These are phyloP conservation scores for Xyrichtys novacula DNA, from an alignment of 2,797 vertebrate genomes.

Conservation along the genomic window DNA sequence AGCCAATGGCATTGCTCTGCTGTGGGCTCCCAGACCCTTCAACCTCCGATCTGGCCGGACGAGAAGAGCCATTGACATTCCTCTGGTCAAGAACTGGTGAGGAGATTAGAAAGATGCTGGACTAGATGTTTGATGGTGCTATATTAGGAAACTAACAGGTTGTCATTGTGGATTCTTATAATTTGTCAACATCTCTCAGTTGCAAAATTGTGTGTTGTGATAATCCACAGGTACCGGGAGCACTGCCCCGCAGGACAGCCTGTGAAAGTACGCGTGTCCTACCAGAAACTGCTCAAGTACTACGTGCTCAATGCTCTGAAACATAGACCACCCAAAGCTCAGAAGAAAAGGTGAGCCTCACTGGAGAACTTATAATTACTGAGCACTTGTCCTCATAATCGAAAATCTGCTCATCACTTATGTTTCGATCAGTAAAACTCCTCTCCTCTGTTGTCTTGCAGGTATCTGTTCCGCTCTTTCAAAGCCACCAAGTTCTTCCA, in stretches of 20 bases:
- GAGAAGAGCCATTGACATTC: conserved; percentile 95
- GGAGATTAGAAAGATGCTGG: conserved; percentile 19
- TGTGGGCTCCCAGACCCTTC: conserved; percentile 98
- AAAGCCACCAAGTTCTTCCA: conserved; percentile 99
- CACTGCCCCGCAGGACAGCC: conserved; percentile 99
- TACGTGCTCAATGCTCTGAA: conserved; percentile 98
- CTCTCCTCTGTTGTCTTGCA: conserved; percentile 61
- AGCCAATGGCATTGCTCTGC: conserved; percentile 96
- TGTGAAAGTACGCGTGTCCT: conserved; percentile 98
- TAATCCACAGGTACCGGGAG: conserved; percentile 92
- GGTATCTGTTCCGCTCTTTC: conserved; percentile 99
- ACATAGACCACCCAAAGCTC: conserved; percentile 98
- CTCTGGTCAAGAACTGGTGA: conserved; percentile 98
- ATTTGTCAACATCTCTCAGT: not conserved
- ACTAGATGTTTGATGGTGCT: too few species aligned
- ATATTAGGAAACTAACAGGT: too few species aligned
- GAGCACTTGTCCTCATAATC: not conserved
- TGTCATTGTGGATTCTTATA: not conserved
- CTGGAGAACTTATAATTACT: not conserved
- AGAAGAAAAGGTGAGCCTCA: conserved; percentile 93
- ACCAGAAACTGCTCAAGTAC: conserved; percentile 98
- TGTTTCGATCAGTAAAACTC: not conserved
- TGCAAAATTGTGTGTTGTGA: not conserved
- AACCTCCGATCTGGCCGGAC: conserved; percentile 97
- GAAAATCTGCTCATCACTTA: not conserved